A percentile compares a stretch with the other conserved stretches of the same genome.
Evolutionary conservation across 2,888 invertebrate genomes (phyloP).

Genomic region (Caenorhabditis panamensis): DNA sequence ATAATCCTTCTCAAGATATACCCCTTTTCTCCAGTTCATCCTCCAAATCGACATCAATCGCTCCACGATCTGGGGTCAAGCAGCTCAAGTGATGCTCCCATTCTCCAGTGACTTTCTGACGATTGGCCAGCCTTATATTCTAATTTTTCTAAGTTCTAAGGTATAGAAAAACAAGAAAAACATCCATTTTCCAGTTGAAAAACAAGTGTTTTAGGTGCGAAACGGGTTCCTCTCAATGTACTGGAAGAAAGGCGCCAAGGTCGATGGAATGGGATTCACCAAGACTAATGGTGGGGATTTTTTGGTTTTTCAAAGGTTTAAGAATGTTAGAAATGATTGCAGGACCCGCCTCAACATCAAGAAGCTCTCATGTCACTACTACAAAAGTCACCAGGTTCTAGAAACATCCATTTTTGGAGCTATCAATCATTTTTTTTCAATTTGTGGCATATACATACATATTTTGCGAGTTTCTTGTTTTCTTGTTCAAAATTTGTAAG

Average conservation of each 20-base stretch:
- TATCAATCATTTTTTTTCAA: neutral
- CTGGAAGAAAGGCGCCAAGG: neutral
- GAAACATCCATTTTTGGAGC: too few species aligned
- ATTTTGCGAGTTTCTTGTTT: too few species aligned
- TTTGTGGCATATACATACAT: neutral
- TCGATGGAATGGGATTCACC: slow-evolving; percentile 1
- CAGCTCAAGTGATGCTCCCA: slow-evolving; percentile 29
- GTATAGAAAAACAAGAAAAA: neutral
- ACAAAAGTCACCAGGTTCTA: slow-evolving; percentile 3
- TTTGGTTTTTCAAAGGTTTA: too few species aligned
- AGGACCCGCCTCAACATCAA: neutral
- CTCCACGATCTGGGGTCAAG: slow-evolving; percentile 21
- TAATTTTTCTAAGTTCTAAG: slow-evolving; percentile 41
- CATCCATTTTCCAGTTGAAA: slow-evolving; percentile 3
- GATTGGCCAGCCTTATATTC: slow-evolving; percentile 28
- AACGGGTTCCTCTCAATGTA: slow-evolving; percentile 37
- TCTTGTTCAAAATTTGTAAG: too few species aligned
- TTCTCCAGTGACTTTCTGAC: slow-evolving; percentile 53
- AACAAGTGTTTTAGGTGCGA: slow-evolving; percentile 27
- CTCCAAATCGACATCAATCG: slow-evolving; percentile 34
- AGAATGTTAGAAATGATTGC: neutral
- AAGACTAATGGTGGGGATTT: slow-evolving; percentile 34
- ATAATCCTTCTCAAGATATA: too few species aligned
- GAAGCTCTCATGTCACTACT: neutral
- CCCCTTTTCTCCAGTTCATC: slow-evolving; percentile 25